A percentile compares a stretch with the other conserved stretches of the same genome.
phyloP scores from a whole-genome alignment of 2,888 invertebrate species.

The Frankliniella intonsa region DNA sequence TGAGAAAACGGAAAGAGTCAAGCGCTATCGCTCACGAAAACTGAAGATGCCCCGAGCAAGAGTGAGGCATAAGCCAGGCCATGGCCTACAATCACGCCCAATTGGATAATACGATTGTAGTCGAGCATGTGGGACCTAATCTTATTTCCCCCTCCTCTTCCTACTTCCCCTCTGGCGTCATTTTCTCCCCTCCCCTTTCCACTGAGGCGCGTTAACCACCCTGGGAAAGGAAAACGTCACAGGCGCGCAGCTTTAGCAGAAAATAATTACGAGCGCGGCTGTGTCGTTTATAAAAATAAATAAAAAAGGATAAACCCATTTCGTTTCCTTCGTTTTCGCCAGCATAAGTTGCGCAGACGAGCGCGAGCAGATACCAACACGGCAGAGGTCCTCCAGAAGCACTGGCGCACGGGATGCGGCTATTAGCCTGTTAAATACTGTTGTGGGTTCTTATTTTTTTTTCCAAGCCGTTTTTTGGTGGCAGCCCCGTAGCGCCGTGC shows the following conservation, averaged over 20 bases:
- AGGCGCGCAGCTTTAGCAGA: neutral
- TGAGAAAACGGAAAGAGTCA: neutral
- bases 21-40: neutral
- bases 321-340: too few relatives aligned
- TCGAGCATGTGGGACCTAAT: slow-evolving; percentile 22
- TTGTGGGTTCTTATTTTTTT: neutral
- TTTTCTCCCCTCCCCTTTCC: neutral
- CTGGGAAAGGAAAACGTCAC: neutral
- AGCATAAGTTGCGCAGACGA: too few relatives aligned
- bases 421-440: neutral
- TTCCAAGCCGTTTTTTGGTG: neutral
- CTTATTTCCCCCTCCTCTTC: neutral
- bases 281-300: too few relatives aligned
- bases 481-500: neutral
- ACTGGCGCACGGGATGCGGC: neutral
- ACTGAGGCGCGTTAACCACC: neutral
- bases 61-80: neutral
- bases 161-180: neutral
- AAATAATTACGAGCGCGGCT: too few relatives aligned
- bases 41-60: neutral
- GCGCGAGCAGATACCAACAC: too few relatives aligned
- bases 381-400: neutral
- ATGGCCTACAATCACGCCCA: slow-evolving; percentile 10
- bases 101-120: slow-evolving; percentile 23
- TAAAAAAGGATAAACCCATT: too few relatives aligned